phyloP scores from a whole-genome alignment of 2,797 vertebrate species.

The Sebastes taczanowskii region DNA sequence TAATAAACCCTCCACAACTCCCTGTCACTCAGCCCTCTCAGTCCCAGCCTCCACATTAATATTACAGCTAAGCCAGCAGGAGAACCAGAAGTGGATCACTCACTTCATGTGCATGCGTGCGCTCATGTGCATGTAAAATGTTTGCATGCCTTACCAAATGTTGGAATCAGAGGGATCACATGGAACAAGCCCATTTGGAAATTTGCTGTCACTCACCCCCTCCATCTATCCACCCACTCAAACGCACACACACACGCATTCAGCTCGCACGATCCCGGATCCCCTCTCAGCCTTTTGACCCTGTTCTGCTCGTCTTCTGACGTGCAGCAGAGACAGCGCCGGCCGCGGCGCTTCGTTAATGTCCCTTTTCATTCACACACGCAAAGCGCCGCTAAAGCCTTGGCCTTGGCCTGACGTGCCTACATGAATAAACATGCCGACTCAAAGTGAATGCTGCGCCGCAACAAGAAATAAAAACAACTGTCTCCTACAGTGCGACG shows the following conservation, averaged over 20 bases:
- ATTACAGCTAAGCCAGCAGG: conserved; percentile 18
- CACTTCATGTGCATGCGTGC: neutral
- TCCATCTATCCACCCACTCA: neutral
- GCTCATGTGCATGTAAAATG: neutral
- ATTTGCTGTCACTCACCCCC: conserved; percentile 10
- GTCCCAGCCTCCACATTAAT: conserved; percentile 38
- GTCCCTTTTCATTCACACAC: conserved; percentile 58
- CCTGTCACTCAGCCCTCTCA: conserved; percentile 29
- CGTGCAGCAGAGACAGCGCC: conserved; percentile 33
- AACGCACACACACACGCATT: neutral
- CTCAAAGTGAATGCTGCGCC: conserved; percentile 55
- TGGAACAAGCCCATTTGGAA: conserved; percentile 46
- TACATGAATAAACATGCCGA: conserved; percentile 73
- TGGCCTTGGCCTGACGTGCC: conserved; percentile 63
- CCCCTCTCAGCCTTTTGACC: conserved; percentile 49
- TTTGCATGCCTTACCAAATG: conserved; percentile 19
- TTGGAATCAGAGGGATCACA: conserved; percentile 29
- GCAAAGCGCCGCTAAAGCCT: conserved; percentile 57
- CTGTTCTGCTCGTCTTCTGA: conserved; percentile 38
- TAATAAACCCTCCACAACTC: conserved; percentile 38
- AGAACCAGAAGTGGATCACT: conserved; percentile 9
- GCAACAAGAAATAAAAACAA: conserved; percentile 73
- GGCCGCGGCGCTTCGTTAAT: conserved; percentile 46
- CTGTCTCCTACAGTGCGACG: conserved; percentile 61
- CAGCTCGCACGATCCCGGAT: conserved; percentile 7